Conservation (phyloP, 1,140 invertebrate species). For the Hylaeus anthracinus region DNA sequence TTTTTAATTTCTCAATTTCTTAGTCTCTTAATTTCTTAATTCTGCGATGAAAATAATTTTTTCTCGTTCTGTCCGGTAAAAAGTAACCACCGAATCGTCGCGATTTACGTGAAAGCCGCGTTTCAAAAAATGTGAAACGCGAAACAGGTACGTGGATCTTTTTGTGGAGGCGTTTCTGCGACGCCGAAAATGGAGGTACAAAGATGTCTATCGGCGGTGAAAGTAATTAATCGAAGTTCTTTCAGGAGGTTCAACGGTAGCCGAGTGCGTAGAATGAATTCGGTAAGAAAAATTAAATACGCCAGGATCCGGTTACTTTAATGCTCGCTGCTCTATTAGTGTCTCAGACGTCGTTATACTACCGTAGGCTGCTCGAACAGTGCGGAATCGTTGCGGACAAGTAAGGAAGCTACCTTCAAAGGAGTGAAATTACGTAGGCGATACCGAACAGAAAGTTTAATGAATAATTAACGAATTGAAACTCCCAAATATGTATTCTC, state of each 20-base stretch:
- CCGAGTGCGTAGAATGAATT: too few species aligned
- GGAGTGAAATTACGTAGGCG: neutral
- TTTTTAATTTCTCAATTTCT: too few species aligned
- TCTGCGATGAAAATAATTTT: neutral
- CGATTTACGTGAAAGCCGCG: neutral
- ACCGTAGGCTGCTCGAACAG: too few species aligned
- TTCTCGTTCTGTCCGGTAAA: neutral
- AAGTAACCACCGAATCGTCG: neutral
- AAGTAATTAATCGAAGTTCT: neutral
- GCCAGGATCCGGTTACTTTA: too few species aligned
- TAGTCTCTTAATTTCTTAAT: too few species aligned
- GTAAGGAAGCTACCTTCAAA: neutral
- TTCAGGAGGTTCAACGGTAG: too few species aligned
- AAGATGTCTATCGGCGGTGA: neutral
- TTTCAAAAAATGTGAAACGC: neutral
- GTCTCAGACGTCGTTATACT: too few species aligned
- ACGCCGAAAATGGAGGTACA: neutral
- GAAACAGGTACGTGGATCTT: neutral
- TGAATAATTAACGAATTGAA: neutral
- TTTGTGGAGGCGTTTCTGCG: neutral
- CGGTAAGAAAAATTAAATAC: too few species aligned
- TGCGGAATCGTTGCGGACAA: too few species aligned
- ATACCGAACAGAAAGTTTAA: neutral
- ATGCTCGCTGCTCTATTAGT: too few species aligned
- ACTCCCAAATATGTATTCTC: too few species aligned